Evolutionary conservation across 2,888 invertebrate species (phyloP).

Genomic region (Dendrolimus pini): DNA sequence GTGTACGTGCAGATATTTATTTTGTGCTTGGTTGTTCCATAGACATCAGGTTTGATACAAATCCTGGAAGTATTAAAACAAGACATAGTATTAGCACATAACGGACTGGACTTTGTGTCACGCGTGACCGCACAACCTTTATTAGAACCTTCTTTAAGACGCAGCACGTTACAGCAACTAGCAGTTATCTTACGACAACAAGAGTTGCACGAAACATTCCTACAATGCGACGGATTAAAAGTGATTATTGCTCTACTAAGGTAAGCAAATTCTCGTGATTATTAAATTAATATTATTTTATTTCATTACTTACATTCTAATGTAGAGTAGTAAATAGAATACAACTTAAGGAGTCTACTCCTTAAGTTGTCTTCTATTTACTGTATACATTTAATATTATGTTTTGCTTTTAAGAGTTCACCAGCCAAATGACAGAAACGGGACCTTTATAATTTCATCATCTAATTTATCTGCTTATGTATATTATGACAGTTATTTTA

Average conservation of each 20-base stretch:
- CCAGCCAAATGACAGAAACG: too few species aligned
- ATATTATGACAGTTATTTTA: too few species aligned
- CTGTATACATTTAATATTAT: too few species aligned
- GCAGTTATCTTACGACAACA: conserved; percentile 80
- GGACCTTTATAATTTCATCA: too few species aligned
- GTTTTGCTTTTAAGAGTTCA: too few species aligned
- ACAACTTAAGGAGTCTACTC: too few species aligned
- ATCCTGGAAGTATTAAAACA: conserved; percentile 63
- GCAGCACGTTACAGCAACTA: conserved; percentile 81
- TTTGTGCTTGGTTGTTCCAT: not conserved
- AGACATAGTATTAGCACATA: conserved; percentile 49
- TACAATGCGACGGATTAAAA: conserved; percentile 74
- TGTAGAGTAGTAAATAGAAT: too few species aligned
- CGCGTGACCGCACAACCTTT: conserved; percentile 30
- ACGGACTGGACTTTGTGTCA: conserved; percentile 32
- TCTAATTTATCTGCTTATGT: too few species aligned
- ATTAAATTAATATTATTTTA: too few species aligned
- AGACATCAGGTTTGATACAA: conserved; percentile 57
- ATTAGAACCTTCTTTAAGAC: conserved; percentile 80
- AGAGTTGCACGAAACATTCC: conserved; percentile 77
- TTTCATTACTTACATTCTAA: too few species aligned
- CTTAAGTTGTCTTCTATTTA: too few species aligned
- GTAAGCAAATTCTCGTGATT: conserved; percentile 21
- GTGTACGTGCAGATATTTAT: too few species aligned
- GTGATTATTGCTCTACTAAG: conserved; percentile 56